Evolutionary conservation across 2,797 vertebrate species (phyloP).

Genomic region (Falco naumanni): DNA sequence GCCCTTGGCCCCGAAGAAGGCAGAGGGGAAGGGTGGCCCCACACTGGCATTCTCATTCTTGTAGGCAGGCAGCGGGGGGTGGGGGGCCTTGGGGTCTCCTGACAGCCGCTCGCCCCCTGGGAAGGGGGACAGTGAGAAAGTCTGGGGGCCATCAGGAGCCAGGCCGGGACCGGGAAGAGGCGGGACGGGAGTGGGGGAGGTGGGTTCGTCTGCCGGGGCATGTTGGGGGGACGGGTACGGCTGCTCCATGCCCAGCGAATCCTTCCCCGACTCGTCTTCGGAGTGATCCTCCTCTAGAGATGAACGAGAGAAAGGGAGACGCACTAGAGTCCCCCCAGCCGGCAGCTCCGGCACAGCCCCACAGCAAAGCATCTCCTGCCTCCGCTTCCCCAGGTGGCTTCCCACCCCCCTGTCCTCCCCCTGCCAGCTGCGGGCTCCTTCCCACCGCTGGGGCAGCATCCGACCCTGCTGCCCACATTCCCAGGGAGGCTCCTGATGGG

Average conservation of each 20-base stretch:
- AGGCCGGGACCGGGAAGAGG: conserved; percentile 74
- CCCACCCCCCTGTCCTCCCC: not conserved
- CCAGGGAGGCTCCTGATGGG: not conserved
- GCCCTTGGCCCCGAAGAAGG: conserved; percentile 86
- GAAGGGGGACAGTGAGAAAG: conserved; percentile 87
- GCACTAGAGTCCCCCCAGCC: not conserved
- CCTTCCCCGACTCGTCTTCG: conserved; percentile 84
- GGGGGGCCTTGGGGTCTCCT: conserved; percentile 85
- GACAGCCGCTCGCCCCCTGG: conserved; percentile 79
- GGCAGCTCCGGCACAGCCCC: fast-evolving
- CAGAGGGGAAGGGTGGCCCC: conserved; percentile 82
- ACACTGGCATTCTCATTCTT: conserved; percentile 82
- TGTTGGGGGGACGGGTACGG: conserved; percentile 86
- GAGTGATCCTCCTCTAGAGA: conserved; percentile 88
- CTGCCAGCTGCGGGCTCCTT: not conserved
- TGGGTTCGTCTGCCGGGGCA: conserved; percentile 69
- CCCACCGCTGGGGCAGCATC: not conserved
- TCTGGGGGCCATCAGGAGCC: conserved; percentile 78
- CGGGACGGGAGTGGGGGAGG: conserved; percentile 83
- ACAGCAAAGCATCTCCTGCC: not conserved
- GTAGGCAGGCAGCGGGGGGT: conserved; percentile 82
- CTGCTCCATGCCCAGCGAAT: conserved; percentile 78
- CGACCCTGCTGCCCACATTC: fast-evolving
- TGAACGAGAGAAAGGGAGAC: conserved; percentile 12
- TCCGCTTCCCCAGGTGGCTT: not conserved